A percentile compares a stretch with the other conserved stretches of the same genome.
These are phyloP conservation scores for Mastomys natalensis DNA, from an alignment of 2,113 vertebrate species.

Conservation along the genomic window DNA sequence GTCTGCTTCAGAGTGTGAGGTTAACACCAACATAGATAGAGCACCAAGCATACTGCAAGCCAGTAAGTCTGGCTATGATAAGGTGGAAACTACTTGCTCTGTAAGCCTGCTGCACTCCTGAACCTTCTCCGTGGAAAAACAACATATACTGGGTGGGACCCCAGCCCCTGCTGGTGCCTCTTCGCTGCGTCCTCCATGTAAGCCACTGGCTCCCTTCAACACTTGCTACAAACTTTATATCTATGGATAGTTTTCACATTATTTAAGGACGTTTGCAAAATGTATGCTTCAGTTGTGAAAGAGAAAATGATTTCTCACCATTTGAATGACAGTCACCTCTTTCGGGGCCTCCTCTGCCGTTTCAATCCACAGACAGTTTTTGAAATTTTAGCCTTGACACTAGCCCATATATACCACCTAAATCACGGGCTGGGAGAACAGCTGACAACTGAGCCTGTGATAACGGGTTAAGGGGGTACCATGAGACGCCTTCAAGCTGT, in stretches of 20 bases:
- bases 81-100: background rate
- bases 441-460: conserved; percentile 5
- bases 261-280: conserved; percentile 38
- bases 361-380: background rate
- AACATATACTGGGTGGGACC: no score
- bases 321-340: background rate
- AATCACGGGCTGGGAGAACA: background rate
- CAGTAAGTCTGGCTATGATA: background rate
- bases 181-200: background rate
- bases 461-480: background rate
- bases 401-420: background rate
- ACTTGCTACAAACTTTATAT: background rate
- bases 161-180: background rate
- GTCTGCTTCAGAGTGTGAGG: background rate
- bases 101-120: background rate
- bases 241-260: background rate
- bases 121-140: fast-evolving
- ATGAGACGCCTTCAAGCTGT: background rate
- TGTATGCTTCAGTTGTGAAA: background rate
- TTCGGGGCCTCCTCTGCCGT: background rate
- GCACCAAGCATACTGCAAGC: background rate
- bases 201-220: no score
- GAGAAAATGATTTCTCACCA: conserved; percentile 6
- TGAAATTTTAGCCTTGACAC: conserved; percentile 53
- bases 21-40: background rate